Conservation (phyloP, 2,113 vertebrate genomes). For the Illadopsis cleaveri region DNA sequence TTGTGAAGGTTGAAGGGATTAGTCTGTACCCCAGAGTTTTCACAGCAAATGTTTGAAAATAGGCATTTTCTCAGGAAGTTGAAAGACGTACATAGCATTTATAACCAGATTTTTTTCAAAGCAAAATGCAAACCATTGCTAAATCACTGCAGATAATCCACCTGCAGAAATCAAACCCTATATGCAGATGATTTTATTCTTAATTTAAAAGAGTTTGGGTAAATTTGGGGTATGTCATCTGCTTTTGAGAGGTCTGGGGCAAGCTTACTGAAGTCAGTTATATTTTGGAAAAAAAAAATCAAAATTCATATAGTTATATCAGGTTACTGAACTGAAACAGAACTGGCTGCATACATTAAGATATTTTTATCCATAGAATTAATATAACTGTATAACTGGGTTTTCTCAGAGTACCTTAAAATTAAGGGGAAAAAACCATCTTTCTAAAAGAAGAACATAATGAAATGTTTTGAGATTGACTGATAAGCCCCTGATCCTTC, state of each 20-base stretch:
- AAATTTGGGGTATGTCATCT: background rate
- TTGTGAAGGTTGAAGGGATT: background rate
- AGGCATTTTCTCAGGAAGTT: background rate
- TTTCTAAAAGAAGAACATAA: background rate
- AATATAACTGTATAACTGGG: background rate
- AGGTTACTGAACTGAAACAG: slow-evolving; percentile 29
- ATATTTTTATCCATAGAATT: background rate
- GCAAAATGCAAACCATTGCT: background rate
- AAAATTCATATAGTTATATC: background rate
- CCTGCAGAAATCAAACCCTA: background rate
- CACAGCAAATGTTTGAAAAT: background rate
- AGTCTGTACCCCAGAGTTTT: background rate
- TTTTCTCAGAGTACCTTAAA: background rate
- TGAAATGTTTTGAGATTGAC: background rate
- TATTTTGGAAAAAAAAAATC: background rate
- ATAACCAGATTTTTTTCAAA: background rate
- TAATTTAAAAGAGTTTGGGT: background rate
- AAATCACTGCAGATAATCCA: background rate
- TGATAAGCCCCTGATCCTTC: background rate
- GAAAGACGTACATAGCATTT: background rate
- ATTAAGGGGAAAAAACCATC: background rate
- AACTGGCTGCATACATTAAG: background rate
- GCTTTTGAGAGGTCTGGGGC: background rate
- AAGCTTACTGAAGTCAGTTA: background rate
- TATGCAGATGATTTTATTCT: background rate